Base-by-base conservation (phyloP, 2,888 invertebrate species). In the Apocheima hispidaria region DNA sequence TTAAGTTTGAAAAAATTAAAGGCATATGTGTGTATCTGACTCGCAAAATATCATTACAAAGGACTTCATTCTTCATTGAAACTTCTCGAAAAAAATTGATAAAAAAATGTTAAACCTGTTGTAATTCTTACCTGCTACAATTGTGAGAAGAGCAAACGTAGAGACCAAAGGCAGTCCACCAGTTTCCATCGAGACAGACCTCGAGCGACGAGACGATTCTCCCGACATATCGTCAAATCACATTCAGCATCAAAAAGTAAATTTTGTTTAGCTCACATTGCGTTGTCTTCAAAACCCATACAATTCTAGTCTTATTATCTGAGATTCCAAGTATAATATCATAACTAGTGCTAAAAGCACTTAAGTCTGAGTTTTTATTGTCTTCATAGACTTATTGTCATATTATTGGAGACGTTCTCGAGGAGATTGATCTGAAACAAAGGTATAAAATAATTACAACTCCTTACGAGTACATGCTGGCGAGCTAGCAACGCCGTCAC, bases 71-170 rank as follows among this genome's bases (percentile, higher is more conserved):
- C 6, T 23, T 23, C 5, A 30, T 9, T 30, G 30, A 9, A 30
- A 14, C 3, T 35, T 35, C 2, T 3, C n/a, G 14, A 14, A 35
- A 14, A 35, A 28, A 6, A 28, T 6, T 30, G 30, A 10, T 10
- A n/a, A n/a, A n/a, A n/a, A n/a, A 28, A 30, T 30, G 30, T 4
- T 30, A 30, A 30, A 30, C 7, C 9, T 16, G 14, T 16, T 20
- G 10, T 2, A 38, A 10, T 18, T 18, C 85, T 84, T 78, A 92
- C 92, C 92, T 74, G 92, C 92, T 38, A 92, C 90, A 62, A 92
- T 92, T 58, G 92, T 92, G 57, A 92, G 88, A 33, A 92, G 82
- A 3, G 91, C 92, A 66, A 92, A 92, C 33, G 92, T 92, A 9
- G 92, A 92, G 49, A 92, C 89, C 66, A 91, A 71, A 23, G 92